A percentile compares a stretch with the other conserved stretches of the same genome.
phyloP scores from a whole-genome alignment of 2,797 vertebrate genomes.

The Hydrolagus colliei region DNA sequence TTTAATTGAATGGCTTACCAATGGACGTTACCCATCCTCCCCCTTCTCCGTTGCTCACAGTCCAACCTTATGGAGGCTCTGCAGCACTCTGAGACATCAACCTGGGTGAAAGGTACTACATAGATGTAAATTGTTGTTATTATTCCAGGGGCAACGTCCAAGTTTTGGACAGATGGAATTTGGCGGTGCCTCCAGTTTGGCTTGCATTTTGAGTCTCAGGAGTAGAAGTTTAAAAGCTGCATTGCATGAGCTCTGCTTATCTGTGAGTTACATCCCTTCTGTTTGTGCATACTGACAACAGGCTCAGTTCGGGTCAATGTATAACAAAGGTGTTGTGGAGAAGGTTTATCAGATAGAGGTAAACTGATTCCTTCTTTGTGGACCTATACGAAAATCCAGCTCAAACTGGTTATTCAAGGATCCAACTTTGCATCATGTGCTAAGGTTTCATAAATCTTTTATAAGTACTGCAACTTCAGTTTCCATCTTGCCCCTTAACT shows the following conservation, averaged over 20 bases:
- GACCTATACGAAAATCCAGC: not conserved
- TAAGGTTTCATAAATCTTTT: not conserved
- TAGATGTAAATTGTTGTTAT: no score
- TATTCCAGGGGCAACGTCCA: no score
- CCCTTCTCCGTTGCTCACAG: no score
- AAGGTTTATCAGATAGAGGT: not conserved
- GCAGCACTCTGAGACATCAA: no score
- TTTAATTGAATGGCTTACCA: no score
- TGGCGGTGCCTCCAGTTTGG: no score
- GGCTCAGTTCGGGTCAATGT: not conserved
- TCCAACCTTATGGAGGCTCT: no score
- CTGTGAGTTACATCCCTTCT: not conserved
- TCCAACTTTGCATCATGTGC: not conserved
- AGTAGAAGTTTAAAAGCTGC: no score
- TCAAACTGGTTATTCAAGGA: not conserved
- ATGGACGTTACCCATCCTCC: no score
- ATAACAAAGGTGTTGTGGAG: not conserved
- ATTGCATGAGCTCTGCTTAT: not conserved
- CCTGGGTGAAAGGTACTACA: no score
- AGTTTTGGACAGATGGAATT: no score
- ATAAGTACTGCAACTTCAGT: not conserved
- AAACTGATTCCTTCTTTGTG: not conserved
- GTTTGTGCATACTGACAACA: not conserved
- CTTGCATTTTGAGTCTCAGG: no score
- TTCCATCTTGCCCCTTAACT: not conserved